Evolutionary conservation across 2,113 vertebrate genomes (phyloP).

Genomic region (Ceyx cyanopectus): DNA sequence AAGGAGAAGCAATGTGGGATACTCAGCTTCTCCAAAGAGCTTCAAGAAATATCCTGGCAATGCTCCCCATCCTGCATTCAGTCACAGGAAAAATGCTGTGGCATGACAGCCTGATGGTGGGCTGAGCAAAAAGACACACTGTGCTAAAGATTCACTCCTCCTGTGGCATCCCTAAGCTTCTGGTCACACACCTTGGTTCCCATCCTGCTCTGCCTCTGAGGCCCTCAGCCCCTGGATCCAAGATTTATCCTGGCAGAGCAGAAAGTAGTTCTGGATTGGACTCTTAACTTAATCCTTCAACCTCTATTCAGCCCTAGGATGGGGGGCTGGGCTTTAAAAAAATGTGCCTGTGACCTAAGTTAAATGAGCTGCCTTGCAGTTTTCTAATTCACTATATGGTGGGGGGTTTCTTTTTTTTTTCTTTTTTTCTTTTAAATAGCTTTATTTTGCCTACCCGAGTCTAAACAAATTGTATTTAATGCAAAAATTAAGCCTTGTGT

Average conservation of each 20-base stretch:
- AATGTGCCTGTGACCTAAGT: background rate
- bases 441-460: conserved; percentile 40
- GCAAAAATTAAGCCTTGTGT: conserved; percentile 64
- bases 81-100: background rate
- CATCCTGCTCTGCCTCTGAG: background rate
- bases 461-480: conserved; percentile 72
- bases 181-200: background rate
- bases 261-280: background rate
- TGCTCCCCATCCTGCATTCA: background rate
- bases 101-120: background rate
- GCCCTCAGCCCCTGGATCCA: background rate
- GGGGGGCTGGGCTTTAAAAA: background rate
- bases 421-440: conserved; percentile 9
- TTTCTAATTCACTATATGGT: background rate
- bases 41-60: background rate
- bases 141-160: background rate
- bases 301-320: background rate
- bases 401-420: background rate
- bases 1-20: background rate
- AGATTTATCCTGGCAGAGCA: background rate
- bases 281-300: background rate
- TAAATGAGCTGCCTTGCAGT: conserved; percentile 22
- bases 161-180: background rate
- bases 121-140: background rate
- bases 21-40: background rate